Conservation (phyloP, 2,797 vertebrate species). For the Lutjanus campechanus region DNA sequence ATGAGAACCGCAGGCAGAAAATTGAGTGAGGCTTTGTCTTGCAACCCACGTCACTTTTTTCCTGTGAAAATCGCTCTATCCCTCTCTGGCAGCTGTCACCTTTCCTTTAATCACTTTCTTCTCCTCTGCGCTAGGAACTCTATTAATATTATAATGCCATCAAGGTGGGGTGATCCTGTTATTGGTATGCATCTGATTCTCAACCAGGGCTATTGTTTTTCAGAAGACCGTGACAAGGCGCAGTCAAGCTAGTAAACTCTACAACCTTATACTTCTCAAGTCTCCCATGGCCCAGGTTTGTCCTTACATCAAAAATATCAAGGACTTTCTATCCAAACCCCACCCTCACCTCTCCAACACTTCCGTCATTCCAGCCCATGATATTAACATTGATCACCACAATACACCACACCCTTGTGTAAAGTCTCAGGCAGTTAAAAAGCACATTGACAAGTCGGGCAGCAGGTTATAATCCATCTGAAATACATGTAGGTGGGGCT, state of each 20-base stretch:
- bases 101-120: conserved; percentile 61
- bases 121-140: conserved; percentile 22
- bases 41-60: conserved; percentile 42
- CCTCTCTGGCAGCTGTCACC: conserved; percentile 60
- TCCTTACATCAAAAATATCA: conserved; percentile 47
- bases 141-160: conserved; percentile 54
- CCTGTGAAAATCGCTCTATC: conserved; percentile 48
- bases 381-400: conserved; percentile 48
- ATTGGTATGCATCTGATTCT: conserved; percentile 46
- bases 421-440: conserved; percentile 31
- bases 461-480: conserved; percentile 33
- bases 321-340: conserved; percentile 38
- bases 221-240: conserved; percentile 41
- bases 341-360: conserved; percentile 33
- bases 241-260: conserved; percentile 39
- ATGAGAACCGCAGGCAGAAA: conserved; percentile 41
- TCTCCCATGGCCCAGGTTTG: conserved; percentile 12
- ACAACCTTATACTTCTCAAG: conserved; percentile 28
- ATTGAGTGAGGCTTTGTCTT: conserved; percentile 56
- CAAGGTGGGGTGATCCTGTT: conserved; percentile 32
- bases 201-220: conserved; percentile 44
- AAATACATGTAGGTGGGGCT: conserved; percentile 31
- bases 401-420: conserved; percentile 27
- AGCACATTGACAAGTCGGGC: not conserved
- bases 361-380: conserved; percentile 5